Conservation (phyloP, 37 sponge, comb jelly and placozoan species). For the Cladorhizidae sp. region DNA sequence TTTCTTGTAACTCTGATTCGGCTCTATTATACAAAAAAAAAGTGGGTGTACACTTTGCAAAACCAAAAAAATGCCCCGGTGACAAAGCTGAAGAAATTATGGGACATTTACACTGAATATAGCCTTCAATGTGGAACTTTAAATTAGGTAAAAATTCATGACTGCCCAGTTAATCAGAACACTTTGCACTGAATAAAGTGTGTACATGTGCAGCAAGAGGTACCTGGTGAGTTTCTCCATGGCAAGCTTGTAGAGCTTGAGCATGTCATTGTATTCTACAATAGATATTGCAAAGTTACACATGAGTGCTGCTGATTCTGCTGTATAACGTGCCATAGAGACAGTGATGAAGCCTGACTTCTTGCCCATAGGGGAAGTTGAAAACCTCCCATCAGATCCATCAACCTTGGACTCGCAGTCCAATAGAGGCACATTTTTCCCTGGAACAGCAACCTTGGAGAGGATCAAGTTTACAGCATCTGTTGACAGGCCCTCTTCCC, state of each 20-base stretch:
- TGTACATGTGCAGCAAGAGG: no score
- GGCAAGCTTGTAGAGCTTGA: conserved; percentile 42
- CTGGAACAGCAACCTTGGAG: conserved; percentile 35
- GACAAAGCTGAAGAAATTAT: no score
- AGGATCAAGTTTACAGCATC: conserved; percentile 67
- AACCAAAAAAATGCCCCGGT: no score
- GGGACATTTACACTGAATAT: no score
- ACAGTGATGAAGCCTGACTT: conserved; percentile 55
- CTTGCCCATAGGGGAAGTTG: background rate
- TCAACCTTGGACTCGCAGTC: background rate
- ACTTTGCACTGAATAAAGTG: no score
- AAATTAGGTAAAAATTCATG: no score
- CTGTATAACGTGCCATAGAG: conserved; percentile 63
- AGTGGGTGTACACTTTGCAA: no score
- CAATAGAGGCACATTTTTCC: background rate
- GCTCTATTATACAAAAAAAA: conserved; percentile 2
- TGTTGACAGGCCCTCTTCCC: conserved; percentile 74
- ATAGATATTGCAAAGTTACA: conserved; percentile 69
- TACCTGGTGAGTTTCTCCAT: conserved; percentile 39
- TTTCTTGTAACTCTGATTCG: conserved; percentile 1
- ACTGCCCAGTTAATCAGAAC: no score
- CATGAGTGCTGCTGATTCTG: conserved; percentile 72
- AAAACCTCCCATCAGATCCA: background rate
- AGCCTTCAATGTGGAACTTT: no score
- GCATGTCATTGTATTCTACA: conserved; percentile 43